Percentiles rank a stretch among this genome's conserved stretches.
Conservation (phyloP, 1,140 invertebrate genomes). For the Polyergus mexicanus region DNA sequence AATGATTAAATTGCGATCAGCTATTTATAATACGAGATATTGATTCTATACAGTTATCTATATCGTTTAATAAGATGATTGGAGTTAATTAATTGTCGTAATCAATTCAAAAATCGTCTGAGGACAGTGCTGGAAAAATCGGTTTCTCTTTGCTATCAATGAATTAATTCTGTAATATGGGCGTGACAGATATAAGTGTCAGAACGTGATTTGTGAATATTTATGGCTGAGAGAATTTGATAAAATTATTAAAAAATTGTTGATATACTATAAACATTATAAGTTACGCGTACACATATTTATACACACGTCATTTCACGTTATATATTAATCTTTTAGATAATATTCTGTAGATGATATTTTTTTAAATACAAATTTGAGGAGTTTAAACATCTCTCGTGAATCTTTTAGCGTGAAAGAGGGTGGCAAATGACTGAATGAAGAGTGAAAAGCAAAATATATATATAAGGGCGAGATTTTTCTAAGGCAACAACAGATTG, state of each 20-base stretch:
- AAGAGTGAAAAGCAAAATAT: neutral
- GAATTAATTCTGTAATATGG: conserved; percentile 21
- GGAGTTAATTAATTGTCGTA: conserved; percentile 8
- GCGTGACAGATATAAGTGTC: neutral
- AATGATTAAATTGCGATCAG: conserved; percentile 17
- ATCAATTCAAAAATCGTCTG: conserved; percentile 35
- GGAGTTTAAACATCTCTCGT: too few species aligned
- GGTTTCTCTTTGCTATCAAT: neutral
- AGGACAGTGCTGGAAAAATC: neutral
- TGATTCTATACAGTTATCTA: neutral
- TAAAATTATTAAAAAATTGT: neutral
- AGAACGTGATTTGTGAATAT: neutral
- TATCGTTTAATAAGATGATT: conserved; percentile 9
- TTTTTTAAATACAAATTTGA: too few species aligned
- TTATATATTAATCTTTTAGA: conserved; percentile 3
- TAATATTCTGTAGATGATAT: too few species aligned
- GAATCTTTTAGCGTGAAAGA: too few species aligned
- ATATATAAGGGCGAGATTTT: neutral
- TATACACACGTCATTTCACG: neutral
- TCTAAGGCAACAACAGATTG: conserved; percentile 55
- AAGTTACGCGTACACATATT: neutral
- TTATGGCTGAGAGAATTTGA: neutral
- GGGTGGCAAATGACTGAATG: neutral
- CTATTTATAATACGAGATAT: conserved; percentile 27
- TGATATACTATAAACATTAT: neutral